These are phyloP conservation scores for Spatula clypeata DNA, from an alignment of 2,797 vertebrate species.

Conservation along the genomic window DNA sequence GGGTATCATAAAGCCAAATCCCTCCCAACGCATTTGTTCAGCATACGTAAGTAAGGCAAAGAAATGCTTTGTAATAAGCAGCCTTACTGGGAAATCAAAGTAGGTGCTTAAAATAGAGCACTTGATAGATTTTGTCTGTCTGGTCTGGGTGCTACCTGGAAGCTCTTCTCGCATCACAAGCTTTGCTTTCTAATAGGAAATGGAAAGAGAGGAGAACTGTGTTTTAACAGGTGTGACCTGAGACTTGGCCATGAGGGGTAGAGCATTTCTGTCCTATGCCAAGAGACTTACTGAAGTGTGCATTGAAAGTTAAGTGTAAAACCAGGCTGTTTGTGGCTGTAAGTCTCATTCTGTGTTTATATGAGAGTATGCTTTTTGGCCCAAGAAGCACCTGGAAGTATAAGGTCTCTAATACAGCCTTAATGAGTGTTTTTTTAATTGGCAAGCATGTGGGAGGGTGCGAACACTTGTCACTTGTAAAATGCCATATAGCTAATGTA, in stretches of 20 bases:
- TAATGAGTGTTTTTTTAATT: not conserved
- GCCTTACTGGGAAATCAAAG: constrained; percentile 21
- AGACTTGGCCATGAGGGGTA: not conserved
- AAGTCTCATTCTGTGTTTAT: not conserved
- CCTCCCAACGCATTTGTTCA: not conserved
- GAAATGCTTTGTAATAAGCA: not conserved
- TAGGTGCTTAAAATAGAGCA: not conserved
- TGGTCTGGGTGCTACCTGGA: not conserved
- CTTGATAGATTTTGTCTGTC: not conserved
- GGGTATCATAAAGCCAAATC: not conserved
- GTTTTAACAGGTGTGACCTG: not conserved
- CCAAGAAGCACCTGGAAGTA: not conserved
- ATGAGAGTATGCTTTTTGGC: fast-evolving
- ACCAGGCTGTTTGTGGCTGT: not conserved
- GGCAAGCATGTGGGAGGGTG: not conserved
- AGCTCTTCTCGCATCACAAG: not conserved
- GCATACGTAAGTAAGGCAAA: not conserved
- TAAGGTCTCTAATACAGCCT: not conserved
- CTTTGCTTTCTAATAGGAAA: not conserved
- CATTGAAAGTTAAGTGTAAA: not conserved
- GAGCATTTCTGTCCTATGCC: not conserved
- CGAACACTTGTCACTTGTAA: not conserved
- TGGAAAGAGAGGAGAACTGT: not conserved
- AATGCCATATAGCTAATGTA: not conserved
- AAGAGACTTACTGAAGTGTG: not conserved